Percentiles rank a stretch among this genome's conserved stretches.
Conservation (phyloP, 2,797 vertebrate genomes). For the Benthosema pterotum region DNA sequence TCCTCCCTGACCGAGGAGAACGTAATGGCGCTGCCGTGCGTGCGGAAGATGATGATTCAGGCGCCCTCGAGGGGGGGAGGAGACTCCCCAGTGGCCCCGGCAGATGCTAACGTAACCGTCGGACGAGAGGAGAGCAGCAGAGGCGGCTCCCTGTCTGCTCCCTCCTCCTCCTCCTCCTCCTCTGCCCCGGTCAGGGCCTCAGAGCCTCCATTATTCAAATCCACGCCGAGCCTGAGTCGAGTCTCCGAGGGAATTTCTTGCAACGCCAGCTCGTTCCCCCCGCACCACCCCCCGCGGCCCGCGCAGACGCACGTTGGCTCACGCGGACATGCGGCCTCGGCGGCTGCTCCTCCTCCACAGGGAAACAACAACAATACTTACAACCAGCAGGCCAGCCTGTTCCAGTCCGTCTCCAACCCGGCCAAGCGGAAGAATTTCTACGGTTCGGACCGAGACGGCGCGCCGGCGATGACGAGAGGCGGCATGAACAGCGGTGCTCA, state of each 20-base stretch:
- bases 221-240: slow-evolving; percentile 35
- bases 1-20: slow-evolving; percentile 86
- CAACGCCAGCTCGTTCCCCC: slow-evolving; percentile 21
- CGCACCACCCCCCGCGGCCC: too few species aligned
- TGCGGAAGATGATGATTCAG: slow-evolving; percentile 84
- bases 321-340: slow-evolving; percentile 66
- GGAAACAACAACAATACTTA: too few species aligned
- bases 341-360: slow-evolving; percentile 49
- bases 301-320: slow-evolving; percentile 63
- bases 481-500: slow-evolving; percentile 53
- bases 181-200: slow-evolving; percentile 24
- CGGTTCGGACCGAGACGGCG: slow-evolving; percentile 62
- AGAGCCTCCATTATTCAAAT: slow-evolving; percentile 51
- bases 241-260: slow-evolving; percentile 32
- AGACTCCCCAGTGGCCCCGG: slow-evolving; percentile 67
- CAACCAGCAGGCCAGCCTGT: slow-evolving; percentile 62
- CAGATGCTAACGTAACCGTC: slow-evolving; percentile 72
- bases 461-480: slow-evolving; percentile 47
- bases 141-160: slow-evolving; percentile 40
- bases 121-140: slow-evolving; percentile 75
- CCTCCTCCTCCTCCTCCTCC: too few species aligned
- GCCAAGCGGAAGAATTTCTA: slow-evolving; percentile 84
- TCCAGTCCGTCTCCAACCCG: slow-evolving; percentile 69
- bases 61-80: slow-evolving; percentile 47
- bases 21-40: slow-evolving; percentile 82